Evolutionary conservation across 2,113 vertebrate species (phyloP).

Genomic region (Anseranas semipalmata): DNA sequence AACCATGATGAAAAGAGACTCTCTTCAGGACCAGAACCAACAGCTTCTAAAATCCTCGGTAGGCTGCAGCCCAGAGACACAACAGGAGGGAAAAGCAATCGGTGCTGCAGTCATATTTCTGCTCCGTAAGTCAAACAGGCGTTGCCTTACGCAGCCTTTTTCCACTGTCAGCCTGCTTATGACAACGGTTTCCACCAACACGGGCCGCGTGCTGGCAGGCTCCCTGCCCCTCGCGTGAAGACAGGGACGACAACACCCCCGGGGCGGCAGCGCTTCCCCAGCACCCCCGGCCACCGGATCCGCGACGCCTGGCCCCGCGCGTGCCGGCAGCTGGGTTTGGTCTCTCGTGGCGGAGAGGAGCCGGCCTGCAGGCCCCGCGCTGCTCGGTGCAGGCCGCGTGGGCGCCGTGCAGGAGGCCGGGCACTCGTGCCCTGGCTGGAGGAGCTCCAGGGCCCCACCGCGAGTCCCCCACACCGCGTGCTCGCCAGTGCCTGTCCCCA

Average conservation of each 20-base stretch:
- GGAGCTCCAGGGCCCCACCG: accelerated
- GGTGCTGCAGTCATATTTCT: not conserved
- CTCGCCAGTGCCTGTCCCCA: not conserved
- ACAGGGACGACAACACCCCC: slow-evolving; percentile 55
- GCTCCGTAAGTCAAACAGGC: not conserved
- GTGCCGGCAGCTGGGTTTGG: accelerated
- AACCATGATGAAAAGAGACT: not conserved
- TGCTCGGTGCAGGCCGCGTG: accelerated
- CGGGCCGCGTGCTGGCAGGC: not conserved
- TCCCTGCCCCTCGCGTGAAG: slow-evolving; percentile 38
- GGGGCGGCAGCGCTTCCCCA: not conserved
- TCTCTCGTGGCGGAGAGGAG: not conserved
- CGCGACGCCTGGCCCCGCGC: not conserved
- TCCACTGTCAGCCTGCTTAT: slow-evolving; percentile 12
- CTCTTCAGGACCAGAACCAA: not conserved
- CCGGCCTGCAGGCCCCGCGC: accelerated
- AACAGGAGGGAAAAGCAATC: not conserved
- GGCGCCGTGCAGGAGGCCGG: not conserved
- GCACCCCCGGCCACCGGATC: too few species aligned
- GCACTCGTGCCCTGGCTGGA: not conserved
- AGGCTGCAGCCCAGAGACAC: not conserved
- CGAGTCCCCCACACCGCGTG: accelerated
- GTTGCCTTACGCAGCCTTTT: not conserved
- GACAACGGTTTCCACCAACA: slow-evolving; percentile 48
- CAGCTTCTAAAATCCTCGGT: not conserved